Evolutionary conservation across 2,113 vertebrate species (phyloP).

Genomic region (Myrmecophaga tridactyla): DNA sequence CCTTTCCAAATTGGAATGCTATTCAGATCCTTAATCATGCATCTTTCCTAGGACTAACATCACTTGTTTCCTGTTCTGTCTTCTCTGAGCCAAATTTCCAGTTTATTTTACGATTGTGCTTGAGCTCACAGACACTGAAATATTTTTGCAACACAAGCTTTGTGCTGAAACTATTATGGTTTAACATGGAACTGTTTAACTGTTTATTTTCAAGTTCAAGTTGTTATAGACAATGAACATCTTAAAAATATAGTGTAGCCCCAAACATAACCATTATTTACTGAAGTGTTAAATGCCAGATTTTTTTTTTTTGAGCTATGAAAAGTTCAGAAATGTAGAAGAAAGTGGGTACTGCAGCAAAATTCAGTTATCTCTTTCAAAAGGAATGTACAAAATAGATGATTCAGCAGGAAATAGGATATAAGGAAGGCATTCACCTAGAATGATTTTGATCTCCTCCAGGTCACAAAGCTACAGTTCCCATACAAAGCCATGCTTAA

Average conservation of each 20-base stretch:
- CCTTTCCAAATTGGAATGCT: slow-evolving; percentile 36
- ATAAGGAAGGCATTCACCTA: background rate
- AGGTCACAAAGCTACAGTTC: background rate
- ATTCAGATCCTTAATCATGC: background rate
- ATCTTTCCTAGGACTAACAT: background rate
- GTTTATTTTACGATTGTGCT: slow-evolving; percentile 57
- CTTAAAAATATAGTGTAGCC: background rate
- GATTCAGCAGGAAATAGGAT: background rate
- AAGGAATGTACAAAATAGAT: background rate
- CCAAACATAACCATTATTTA: background rate
- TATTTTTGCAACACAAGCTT: slow-evolving; percentile 49
- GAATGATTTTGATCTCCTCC: background rate
- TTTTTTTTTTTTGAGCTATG: background rate
- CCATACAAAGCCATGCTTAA: background rate
- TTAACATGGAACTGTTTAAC: slow-evolving; percentile 18
- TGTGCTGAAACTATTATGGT: slow-evolving; percentile 11
- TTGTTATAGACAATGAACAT: slow-evolving; percentile 14
- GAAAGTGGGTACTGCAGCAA: background rate
- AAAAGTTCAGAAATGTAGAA: slow-evolving; percentile 28
- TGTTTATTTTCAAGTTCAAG: slow-evolving; percentile 55
- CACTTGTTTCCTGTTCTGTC: slow-evolving; percentile 28
- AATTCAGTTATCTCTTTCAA: slow-evolving; percentile 8
- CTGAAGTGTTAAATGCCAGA: background rate
- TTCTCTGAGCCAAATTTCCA: slow-evolving; percentile 55
- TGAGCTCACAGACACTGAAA: slow-evolving; percentile 36